Base-by-base conservation (phyloP, 2,113 vertebrate genomes). In the Charadrius vociferus region DNA sequence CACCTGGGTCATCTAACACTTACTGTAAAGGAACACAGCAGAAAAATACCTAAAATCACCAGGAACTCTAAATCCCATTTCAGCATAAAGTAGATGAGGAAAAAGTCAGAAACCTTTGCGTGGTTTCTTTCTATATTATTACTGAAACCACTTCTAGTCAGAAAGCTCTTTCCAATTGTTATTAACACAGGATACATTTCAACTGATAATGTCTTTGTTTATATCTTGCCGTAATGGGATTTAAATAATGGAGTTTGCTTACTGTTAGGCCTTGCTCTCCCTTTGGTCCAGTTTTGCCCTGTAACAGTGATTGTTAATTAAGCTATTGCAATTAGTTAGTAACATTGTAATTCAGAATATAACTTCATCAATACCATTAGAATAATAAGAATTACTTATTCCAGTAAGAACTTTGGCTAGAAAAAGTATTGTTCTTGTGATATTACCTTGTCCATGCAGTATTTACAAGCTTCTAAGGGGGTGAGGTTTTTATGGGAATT, bases 211-310 rank as follows among this genome's bases (percentile, higher is more conserved):
- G 73, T 72, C 29, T 72, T 77, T 66, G 22, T 66, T 81, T 85
- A 12, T 68, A 41, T 88, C 7, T 68, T 91, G 34, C 21, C 2
- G 0, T 75, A 79, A 50, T 37, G 37, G 12, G 50, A 62, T 68
- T 93, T 70, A 75, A 93, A 81, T 66, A 88, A 81, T 43, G 37
- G 49, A 82, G 88, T 93, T 95, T 73, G 95, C 98, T 98, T 97
- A 99, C 99, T 45, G 99, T 99, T 86, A 99, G 98, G 53, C 99
- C 99, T 95, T 98, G 95, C 34, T 99, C 98, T 93, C 99, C 99
- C 67, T 99, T 99, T 66, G 73, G 36, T 98, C 99, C 99, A 50
- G 95, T 89, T 97, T 88, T 98, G 70, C 99, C 98, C 99, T 99
- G 97, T 88, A 95, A 97, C 68, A 90, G 65, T 34, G 75, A 95